Conservation (phyloP, 2,797 vertebrate genomes). For the Danio choprae region DNA sequence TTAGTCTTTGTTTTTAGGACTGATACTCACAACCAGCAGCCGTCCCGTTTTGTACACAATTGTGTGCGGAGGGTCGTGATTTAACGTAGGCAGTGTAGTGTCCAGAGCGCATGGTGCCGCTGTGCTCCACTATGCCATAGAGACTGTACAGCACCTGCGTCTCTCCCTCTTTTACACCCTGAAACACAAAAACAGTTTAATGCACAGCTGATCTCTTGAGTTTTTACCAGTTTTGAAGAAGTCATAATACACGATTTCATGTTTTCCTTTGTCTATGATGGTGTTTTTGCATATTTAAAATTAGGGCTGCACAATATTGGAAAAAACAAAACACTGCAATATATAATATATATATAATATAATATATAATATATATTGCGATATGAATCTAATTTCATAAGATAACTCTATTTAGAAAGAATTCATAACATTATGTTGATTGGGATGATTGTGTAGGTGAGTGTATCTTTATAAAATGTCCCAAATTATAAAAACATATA, state of each 20-base stretch:
- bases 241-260: background rate
- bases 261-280: no score
- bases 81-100: constrained; percentile 97
- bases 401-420: no score
- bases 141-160: constrained; percentile 87
- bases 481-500: no score
- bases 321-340: no score
- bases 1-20: background rate
- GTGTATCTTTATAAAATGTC: no score
- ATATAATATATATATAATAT: no score
- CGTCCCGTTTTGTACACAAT: constrained; percentile 72
- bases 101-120: constrained; percentile 95
- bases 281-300: no score
- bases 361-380: no score
- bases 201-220: background rate
- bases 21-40: constrained; percentile 73
- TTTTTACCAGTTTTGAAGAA: background rate
- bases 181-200: constrained; percentile 23
- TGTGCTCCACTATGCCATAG: constrained; percentile 96
- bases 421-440: no score
- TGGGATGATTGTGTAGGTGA: no score
- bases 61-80: constrained; percentile 74
- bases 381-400: no score
- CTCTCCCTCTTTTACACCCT: constrained; percentile 84
- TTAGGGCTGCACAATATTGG: no score